Percentiles rank a stretch among this genome's conserved stretches.
Conservation (phyloP, 2,113 vertebrate species). For the Leptosomus discolor region DNA sequence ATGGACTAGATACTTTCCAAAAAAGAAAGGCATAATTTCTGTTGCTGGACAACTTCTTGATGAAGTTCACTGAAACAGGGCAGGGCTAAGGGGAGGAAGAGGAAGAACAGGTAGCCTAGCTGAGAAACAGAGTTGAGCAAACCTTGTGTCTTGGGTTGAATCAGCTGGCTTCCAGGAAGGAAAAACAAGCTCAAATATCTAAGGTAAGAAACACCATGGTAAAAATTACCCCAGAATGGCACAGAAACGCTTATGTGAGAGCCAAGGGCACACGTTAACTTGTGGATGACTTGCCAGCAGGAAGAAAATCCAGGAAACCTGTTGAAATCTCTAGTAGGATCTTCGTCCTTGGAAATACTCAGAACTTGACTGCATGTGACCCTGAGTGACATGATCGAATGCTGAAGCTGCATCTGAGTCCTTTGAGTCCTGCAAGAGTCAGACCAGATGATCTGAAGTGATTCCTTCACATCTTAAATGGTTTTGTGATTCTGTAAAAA, state of each 20-base stretch:
- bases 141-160: neutral
- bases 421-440: neutral
- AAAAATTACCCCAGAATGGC: neutral
- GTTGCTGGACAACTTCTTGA: neutral
- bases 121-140: neutral
- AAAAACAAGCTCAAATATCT: fast-evolving
- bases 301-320: neutral
- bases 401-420: too few species aligned
- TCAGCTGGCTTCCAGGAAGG: neutral
- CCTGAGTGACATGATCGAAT: neutral
- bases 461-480: neutral
- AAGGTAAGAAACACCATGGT: neutral
- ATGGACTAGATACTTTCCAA: neutral
- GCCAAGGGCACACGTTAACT: neutral
- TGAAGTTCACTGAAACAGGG: neutral
- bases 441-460: neutral
- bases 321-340: neutral
- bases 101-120: neutral
- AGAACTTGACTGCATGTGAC: neutral
- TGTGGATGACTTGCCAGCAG: neutral
- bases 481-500: neutral
- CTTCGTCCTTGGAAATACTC: neutral
- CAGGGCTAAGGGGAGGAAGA: neutral
- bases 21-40: neutral
- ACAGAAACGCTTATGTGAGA: neutral